Conservation (phyloP, 35 echinoderm and acorn worm species). For the Lytechinus pictus region DNA sequence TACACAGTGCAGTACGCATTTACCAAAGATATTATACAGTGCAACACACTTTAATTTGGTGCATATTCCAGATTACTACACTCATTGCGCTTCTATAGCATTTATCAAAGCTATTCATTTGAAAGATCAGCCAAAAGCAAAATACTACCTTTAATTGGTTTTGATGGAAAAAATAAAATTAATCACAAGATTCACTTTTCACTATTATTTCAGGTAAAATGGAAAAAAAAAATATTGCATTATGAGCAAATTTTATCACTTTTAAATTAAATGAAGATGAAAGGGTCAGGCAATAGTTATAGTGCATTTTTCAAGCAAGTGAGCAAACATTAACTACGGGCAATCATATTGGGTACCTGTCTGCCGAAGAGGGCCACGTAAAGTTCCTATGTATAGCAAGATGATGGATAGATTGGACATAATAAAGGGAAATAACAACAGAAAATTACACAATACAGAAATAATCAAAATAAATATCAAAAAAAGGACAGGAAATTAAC, state of each 20-base stretch:
- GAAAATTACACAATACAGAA: not conserved
- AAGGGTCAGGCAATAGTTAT: not conserved
- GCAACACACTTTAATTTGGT: too few relatives aligned
- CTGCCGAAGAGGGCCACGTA: slow-evolving; percentile 52
- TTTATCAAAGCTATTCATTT: too few relatives aligned
- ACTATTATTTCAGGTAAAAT: not conserved
- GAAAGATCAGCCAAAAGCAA: too few relatives aligned
- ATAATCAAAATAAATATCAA: not conserved
- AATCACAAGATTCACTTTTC: too few relatives aligned
- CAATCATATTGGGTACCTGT: slow-evolving; percentile 41
- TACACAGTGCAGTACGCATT: too few relatives aligned
- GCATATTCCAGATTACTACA: too few relatives aligned
- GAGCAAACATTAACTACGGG: not conserved
- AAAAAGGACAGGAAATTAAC: not conserved
- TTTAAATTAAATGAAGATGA: too few relatives aligned
- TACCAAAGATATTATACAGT: too few relatives aligned
- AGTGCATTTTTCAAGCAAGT: not conserved
- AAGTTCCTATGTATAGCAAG: not conserved
- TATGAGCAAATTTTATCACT: not conserved
- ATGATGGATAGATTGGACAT: not conserved
- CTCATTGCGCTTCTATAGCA: too few relatives aligned
- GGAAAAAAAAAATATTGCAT: not conserved
- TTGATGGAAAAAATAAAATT: too few relatives aligned
- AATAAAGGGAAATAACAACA: not conserved
- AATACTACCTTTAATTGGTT: too few relatives aligned